A percentile compares a stretch with the other conserved stretches of the same genome.
These are phyloP conservation scores for Myzus persicae DNA, from an alignment of 1,140 invertebrate genomes.

Conservation along the genomic window DNA sequence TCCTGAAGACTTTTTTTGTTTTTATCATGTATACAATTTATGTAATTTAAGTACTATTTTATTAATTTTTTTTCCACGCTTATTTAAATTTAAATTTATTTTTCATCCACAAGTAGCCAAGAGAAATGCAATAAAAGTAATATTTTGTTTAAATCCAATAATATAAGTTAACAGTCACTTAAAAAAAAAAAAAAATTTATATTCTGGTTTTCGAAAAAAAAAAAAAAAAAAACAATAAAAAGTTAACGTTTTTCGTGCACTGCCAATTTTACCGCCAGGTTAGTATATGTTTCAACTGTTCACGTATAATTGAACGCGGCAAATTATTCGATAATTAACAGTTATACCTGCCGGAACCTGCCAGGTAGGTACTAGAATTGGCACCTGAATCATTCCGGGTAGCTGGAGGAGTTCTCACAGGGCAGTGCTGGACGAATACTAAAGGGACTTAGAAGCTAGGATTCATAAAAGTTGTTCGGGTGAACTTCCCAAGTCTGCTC, in stretches of 20 bases:
- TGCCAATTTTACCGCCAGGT: background rate
- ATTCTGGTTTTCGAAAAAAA: background rate
- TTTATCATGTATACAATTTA: background rate
- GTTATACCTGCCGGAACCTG: background rate
- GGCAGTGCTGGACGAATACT: background rate
- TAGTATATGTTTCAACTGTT: background rate
- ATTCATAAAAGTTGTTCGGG: background rate
- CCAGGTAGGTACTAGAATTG: background rate
- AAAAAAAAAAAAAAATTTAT: background rate
- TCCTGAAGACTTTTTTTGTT: background rate
- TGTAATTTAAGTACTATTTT: background rate
- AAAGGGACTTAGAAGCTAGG: background rate
- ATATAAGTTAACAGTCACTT: background rate
- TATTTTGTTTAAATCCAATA: background rate
- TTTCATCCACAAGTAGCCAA: background rate
- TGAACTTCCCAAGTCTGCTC: background rate
- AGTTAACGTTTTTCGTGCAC: background rate
- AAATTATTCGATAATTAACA: background rate
- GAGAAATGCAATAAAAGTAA: background rate
- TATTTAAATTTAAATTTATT: background rate
- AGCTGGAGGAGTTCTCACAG: background rate
- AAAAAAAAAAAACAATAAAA: background rate
- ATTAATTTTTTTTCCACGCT: background rate
- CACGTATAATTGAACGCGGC: background rate
- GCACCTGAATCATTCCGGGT: background rate